Conservation (phyloP, 2,888 invertebrate genomes). For the Meandrusa payeni region DNA sequence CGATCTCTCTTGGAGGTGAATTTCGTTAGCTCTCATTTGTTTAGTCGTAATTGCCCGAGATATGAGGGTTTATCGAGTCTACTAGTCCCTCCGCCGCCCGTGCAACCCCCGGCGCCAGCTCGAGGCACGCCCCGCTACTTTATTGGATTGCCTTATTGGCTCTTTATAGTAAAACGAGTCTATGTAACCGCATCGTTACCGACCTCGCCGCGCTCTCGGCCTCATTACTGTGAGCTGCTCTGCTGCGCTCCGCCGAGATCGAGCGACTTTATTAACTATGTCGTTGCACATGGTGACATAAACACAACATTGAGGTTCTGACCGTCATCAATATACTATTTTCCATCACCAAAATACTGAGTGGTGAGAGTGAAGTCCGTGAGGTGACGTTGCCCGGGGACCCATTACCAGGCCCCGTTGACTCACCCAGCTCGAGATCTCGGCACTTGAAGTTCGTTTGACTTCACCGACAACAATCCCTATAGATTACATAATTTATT, state of each 20-base stretch:
- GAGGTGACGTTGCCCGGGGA: too few species aligned
- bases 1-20: constrained; percentile 66
- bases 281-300: too few species aligned
- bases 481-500: too few species aligned
- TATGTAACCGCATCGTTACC: constrained; percentile 57
- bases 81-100: constrained; percentile 30
- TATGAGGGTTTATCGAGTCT: constrained; percentile 60
- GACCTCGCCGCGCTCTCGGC: background rate
- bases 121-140: constrained; percentile 41
- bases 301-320: too few species aligned
- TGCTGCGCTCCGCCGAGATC: background rate
- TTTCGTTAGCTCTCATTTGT: constrained; percentile 78
- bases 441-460: too few species aligned
- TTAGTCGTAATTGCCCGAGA: constrained; percentile 74
- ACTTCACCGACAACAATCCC: too few species aligned
- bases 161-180: constrained; percentile 45
- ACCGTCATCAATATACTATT: too few species aligned
- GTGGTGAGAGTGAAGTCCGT: too few species aligned
- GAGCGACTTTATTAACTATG: too few species aligned
- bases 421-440: too few species aligned
- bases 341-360: too few species aligned
- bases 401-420: too few species aligned
- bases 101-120: constrained; percentile 29
- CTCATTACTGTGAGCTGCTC: background rate
- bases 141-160: constrained; percentile 68